phyloP scores from a whole-genome alignment of 2,113 vertebrate genomes.

The Hoplias malabaricus region DNA sequence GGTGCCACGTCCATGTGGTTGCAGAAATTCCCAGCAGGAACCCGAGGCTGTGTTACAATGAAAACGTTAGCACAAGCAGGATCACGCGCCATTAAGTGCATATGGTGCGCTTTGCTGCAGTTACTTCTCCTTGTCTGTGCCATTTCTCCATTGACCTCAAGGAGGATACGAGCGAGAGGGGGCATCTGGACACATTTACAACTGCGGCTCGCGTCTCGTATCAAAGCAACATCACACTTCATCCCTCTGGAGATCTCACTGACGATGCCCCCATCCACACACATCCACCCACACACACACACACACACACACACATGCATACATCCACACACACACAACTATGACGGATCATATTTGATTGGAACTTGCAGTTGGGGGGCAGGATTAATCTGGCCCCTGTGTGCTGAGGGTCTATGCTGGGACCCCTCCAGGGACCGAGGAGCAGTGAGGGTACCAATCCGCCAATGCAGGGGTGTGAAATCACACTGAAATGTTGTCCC shows the following conservation, averaged over 20 bases:
- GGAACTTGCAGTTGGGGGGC: conserved; percentile 2
- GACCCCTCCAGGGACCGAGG: conserved; percentile 3
- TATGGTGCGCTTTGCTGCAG: not conserved
- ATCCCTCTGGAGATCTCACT: not conserved
- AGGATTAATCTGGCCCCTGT: conserved; percentile 29
- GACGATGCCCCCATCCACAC: not conserved
- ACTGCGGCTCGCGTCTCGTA: not conserved
- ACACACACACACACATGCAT: not conserved
- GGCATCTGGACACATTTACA: not conserved
- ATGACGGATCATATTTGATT: conserved; percentile 35
- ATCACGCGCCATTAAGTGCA: not conserved
- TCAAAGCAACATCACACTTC: not conserved
- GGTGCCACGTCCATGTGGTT: not conserved
- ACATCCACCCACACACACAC: not conserved
- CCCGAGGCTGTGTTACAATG: not conserved
- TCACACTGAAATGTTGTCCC: conserved; percentile 4
- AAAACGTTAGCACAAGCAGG: not conserved
- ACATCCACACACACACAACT: not conserved
- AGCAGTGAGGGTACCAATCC: not conserved
- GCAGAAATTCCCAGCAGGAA: not conserved
- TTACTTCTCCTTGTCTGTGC: not conserved
- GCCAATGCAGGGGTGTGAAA: conserved; percentile 1
- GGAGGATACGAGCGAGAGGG: not conserved
- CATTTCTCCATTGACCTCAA: not conserved
- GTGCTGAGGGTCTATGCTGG: conserved; percentile 15